These are phyloP conservation scores for Nezara viridula DNA, from an alignment of 2,888 invertebrate species.

Conservation along the genomic window DNA sequence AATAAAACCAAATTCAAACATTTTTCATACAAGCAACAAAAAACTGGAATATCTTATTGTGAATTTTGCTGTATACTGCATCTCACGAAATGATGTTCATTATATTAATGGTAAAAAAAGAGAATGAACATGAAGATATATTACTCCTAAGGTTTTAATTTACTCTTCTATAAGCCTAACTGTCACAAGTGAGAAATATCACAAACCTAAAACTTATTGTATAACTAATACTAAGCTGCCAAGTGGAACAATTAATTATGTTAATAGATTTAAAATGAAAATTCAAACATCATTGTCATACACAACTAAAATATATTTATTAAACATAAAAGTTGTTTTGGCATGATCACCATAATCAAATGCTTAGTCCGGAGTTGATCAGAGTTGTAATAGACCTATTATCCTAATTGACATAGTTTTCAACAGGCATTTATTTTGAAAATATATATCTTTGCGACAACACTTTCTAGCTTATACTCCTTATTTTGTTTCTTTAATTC, in stretches of 20 bases:
- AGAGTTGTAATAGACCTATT: not conserved
- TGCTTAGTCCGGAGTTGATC: not conserved
- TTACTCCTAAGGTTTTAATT: no score
- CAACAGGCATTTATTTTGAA: not conserved
- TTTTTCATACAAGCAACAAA: not conserved
- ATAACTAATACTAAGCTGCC: not conserved
- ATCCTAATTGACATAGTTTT: slow-evolving; percentile 2
- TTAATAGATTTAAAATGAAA: not conserved
- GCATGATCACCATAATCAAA: no score
- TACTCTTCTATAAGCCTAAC: no score
- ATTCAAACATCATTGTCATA: not conserved
- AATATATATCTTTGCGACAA: not conserved
- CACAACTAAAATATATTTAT: not conserved
- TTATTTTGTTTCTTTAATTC: not conserved
- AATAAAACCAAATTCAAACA: not conserved
- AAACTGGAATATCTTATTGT: not conserved
- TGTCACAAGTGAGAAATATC: not conserved
- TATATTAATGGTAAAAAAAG: not conserved
- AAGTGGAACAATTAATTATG: not conserved
- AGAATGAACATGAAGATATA: no score
- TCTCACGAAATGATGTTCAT: not conserved
- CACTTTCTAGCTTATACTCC: not conserved
- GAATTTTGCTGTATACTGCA: not conserved
- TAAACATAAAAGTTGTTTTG: not conserved
- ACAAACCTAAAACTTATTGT: not conserved